Base-by-base conservation (phyloP, 2,888 invertebrate genomes). In the Pseudoips prasinana region DNA sequence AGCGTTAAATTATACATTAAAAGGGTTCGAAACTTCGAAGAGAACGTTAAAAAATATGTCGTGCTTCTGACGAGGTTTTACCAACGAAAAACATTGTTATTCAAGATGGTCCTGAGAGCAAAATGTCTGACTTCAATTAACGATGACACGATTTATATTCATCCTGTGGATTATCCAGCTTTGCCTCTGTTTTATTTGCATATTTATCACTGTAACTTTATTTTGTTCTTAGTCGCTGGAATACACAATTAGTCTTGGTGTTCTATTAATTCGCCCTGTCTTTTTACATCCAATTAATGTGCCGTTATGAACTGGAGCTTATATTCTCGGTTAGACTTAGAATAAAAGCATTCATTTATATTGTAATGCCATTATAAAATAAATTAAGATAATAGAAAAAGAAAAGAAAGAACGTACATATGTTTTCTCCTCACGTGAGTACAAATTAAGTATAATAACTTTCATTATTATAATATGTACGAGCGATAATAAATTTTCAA, bases 71-170 rank as follows among this genome's bases (percentile, higher is more conserved):
- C 30, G 23, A 29, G 48, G 36, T 25, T 29, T 33, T 48, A 49
- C 35, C 39, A 41, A 41, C 51, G 51, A 41, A 37, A 53, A 58
- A 44, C 44, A 63, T 70, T 67, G 55, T 52, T 62, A 68, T 68
- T 67, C 68, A 54, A 48, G 29, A 46, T 50, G 49, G 53, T 47
- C 45, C 57, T 58, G 40, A 45, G 54, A 53, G 55, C 50, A 55
- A 61, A 70, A 62, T 63, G 64, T 65, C 61, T 59, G 64, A 64
- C 67, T 70, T 67, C 70, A 71, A 73, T 73, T 74, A 71, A 66
- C 65, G 64, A 65, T 68, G 64, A 61, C 63, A 58, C 65, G 46
- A 73, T 77, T 72, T 73, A 75, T 74, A 76, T 76, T 76, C 71
- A 76, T 72, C 64, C 58, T 54, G 55, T 56, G 65, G 67, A 70